These are phyloP conservation scores for Crepidodera aurea DNA, from an alignment of 2,888 invertebrate species.

Conservation along the genomic window DNA sequence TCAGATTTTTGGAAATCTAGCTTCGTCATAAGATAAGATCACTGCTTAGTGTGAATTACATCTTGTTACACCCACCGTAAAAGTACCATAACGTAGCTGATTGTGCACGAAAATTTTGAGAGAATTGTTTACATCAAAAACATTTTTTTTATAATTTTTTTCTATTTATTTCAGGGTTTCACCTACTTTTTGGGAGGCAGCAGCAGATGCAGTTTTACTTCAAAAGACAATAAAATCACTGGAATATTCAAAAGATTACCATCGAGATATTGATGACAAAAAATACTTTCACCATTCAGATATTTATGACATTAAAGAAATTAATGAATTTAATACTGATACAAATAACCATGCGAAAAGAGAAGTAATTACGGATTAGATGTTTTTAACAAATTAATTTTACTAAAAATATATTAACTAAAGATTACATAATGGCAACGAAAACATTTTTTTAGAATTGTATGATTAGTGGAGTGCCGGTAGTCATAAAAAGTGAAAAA, in stretches of 20 bases:
- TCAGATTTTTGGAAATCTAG: too few species aligned
- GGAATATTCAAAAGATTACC: slow-evolving; percentile 51
- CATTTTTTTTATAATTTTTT: neutral
- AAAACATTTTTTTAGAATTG: neutral
- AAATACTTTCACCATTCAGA: slow-evolving; percentile 7
- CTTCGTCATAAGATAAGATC: too few species aligned
- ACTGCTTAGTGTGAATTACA: too few species aligned
- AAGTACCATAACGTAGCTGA: too few species aligned
- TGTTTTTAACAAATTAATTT: neutral
- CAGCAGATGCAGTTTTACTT: slow-evolving; percentile 69
- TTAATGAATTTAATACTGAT: slow-evolving; percentile 3
- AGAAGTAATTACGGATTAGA: slow-evolving; percentile 8
- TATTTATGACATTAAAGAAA: neutral
- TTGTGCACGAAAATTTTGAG: too few species aligned
- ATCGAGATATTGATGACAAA: slow-evolving; percentile 60
- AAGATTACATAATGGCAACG: neutral
- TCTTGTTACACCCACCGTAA: too few species aligned
- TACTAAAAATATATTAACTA: neutral
- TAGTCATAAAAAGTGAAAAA: too few species aligned
- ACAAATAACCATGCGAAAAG: neutral
- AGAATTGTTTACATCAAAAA: too few species aligned
- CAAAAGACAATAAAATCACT: slow-evolving; percentile 59
- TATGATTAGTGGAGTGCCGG: too few species aligned
- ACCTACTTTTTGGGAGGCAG: slow-evolving; percentile 70
- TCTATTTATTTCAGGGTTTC: slow-evolving; percentile 58